Percentiles rank a stretch among this genome's conserved stretches.
Evolutionary conservation across 1,140 invertebrate species (phyloP).

Genomic region (Bombus turneri): DNA sequence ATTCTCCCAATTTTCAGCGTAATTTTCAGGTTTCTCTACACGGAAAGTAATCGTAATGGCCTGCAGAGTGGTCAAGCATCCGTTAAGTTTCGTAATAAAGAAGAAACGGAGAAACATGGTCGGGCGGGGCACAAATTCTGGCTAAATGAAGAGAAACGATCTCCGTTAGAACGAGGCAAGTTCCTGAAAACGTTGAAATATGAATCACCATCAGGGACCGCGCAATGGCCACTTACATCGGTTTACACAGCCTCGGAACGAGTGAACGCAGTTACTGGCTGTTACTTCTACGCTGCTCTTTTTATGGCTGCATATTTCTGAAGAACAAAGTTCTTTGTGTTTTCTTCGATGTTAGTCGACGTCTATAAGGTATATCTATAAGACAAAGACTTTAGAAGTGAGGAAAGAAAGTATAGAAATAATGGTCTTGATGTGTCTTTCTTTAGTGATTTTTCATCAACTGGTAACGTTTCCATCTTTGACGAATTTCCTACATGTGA

Average conservation of each 20-base stretch:
- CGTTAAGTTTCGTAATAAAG: slow-evolving; percentile 10
- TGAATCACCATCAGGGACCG: slow-evolving; percentile 6
- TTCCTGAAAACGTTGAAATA: slow-evolving; percentile 15
- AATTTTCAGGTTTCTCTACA: neutral
- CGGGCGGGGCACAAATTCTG: no score
- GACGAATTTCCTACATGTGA: neutral
- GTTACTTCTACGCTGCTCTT: neutral
- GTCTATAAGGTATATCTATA: no score
- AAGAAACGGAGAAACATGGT: neutral
- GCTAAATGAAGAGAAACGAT: no score
- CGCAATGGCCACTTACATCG: slow-evolving; percentile 1
- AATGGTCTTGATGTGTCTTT: no score
- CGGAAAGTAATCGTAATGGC: neutral
- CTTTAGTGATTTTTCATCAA: no score
- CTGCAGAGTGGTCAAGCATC: no score
- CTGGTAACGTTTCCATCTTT: no score
- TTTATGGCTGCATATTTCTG: slow-evolving; percentile 11
- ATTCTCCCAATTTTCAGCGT: neutral
- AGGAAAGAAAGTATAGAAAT: no score
- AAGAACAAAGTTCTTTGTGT: neutral
- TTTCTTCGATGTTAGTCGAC: no score
- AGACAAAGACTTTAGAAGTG: no score
- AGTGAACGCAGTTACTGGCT: slow-evolving; percentile 5
- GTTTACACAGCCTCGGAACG: neutral
- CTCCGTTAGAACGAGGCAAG: no score